Base-by-base conservation (phyloP, 2,113 vertebrate species). In the Pholis gunnellus region DNA sequence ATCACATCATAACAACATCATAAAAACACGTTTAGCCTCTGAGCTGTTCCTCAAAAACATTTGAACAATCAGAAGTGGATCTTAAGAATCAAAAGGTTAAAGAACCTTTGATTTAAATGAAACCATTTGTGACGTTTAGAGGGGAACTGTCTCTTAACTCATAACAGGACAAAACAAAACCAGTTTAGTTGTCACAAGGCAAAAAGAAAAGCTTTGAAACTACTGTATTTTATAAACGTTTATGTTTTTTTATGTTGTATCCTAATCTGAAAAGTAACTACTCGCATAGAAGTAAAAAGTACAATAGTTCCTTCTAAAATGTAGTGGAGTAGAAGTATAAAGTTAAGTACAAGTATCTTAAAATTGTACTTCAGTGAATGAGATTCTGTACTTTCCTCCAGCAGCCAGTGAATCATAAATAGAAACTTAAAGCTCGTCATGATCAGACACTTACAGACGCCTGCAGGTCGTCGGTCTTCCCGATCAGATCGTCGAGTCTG, bases 401-500 rank as follows among this genome's bases (percentile, higher is more conserved):
- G 2, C 57, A 31, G 2, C 29, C 17, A 38, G 25, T 36, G 25
- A 48, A 42, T 36, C 6, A 5, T 14, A 44, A 18, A 44, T 56
- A 9, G 67, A 7, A 17, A 18, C 20, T 17, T 14, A 5, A 40
- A 14, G 36, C 44, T 67, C 13, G 15, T 18, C 25, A 9, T 7
- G 36, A 66, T 57, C 1, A 6, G 2, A 25, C 34, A 88, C 89
- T 97, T 72, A 97, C 97, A 52, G 93, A 94, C 3, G 94, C 94
- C 89, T 95, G 94, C 27, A 95, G 93, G 83, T 95, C 94, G 15
- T 93, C 91, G 0, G 93, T 95, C 87, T 94, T 96, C 52, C 83
- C 91, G 15, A 95, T 94, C 67, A 96, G 90, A 7, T 95, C 92
- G 7, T 93, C 96, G 46, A 96, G 36, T 14, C 83, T 88, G 83